These are phyloP conservation scores for Coreoperca whiteheadi DNA, from an alignment of 2,113 vertebrate species.

Conservation along the genomic window DNA sequence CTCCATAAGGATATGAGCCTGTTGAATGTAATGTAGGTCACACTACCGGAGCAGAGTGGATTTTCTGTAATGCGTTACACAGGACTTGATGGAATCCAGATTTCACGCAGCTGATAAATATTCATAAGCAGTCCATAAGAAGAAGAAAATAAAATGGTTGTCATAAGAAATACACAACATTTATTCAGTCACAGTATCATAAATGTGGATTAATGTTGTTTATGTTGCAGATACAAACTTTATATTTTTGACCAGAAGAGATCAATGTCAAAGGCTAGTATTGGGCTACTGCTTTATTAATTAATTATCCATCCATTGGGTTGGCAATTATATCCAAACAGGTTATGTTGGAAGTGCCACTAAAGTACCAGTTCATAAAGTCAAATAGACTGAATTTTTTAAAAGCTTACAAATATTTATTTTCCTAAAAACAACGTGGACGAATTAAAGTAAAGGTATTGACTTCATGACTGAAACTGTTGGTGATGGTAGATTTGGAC, in stretches of 20 bases:
- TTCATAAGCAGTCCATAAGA: slow-evolving; percentile 89
- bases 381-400: slow-evolving; percentile 25
- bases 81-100: slow-evolving; percentile 90
- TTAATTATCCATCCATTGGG: neutral
- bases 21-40: slow-evolving; percentile 11
- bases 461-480: slow-evolving; percentile 37
- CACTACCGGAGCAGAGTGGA: neutral
- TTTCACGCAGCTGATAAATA: slow-evolving; percentile 89
- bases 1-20: slow-evolving; percentile 9
- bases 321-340: neutral
- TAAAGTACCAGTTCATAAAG: neutral
- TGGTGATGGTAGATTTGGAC: slow-evolving; percentile 71
- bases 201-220: slow-evolving; percentile 18
- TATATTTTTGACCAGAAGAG: neutral
- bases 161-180: slow-evolving; percentile 85
- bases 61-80: slow-evolving; percentile 54
- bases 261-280: neutral
- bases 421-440: slow-evolving; percentile 20
- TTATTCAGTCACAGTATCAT: slow-evolving; percentile 58
- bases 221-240: neutral
- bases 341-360: neutral
- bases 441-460: slow-evolving; percentile 32
- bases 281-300: neutral
- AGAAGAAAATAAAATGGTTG: slow-evolving; percentile 88
- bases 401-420: slow-evolving; percentile 40